Evolutionary conservation across 2,113 vertebrate genomes (phyloP), one percentile per base, ranked within the genome.

Genomic region (Ammospiza nelsoni): DNA sequence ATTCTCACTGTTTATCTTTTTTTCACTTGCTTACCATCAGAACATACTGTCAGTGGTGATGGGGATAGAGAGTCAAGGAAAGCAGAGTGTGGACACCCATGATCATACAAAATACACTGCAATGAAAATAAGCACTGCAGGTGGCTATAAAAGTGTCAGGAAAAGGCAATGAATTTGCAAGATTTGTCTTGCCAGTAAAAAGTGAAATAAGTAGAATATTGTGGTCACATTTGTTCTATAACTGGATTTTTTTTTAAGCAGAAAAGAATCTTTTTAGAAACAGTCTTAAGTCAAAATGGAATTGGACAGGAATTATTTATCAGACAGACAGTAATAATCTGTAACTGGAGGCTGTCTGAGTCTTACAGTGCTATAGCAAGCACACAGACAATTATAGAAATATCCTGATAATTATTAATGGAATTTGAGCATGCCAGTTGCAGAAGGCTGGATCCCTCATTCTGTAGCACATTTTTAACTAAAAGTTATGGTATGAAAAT

Each of bases 381-480:
- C 88, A 62, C 59, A 92, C 39, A 87, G 83, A 95, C 41, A 43
- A 82, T 93, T 69, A 94, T 27, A 94, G 89, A 83, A 96, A 93
- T 59, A 89, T 46, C 90, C 76, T 90, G 78, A 80, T 91, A 95
- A 95, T 96, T 95, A 90, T 86, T 94, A 88, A 92, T 87, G 77
- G 78, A 90, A 69, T 94, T 96, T 91, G 93, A 88, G 58, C 74
- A 84, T 81, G 55, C 78, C 79, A 92, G 62, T 58, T 94, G 48
- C 52, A 92, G 84, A 96, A 94, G n/a, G 87, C 54, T 90, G 90
- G 88, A 82, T 96, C 84, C 84, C 67, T 81, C 66, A 91, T 94
- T 94, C 93, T 91, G 80, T 22, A 12, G 57, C 92, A 93, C 85
- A 84, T 91, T 96, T 97, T 96, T 72, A 97, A 96, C 93, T 94